Evolutionary conservation across 2,113 vertebrate species (phyloP).

Genomic region (Willisornis vidua): DNA sequence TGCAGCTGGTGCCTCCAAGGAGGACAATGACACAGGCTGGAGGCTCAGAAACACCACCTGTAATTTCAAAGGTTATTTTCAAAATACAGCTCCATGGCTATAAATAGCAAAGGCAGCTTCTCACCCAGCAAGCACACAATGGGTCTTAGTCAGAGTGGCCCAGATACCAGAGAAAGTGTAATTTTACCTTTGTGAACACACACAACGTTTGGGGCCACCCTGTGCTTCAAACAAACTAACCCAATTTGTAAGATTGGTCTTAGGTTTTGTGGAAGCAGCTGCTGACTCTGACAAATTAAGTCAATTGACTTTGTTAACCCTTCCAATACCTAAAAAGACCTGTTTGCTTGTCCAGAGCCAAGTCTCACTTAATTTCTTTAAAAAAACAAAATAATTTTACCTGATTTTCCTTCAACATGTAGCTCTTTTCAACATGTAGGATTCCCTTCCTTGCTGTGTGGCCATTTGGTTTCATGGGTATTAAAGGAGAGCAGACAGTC

Average conservation of each 20-base stretch:
- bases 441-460: neutral
- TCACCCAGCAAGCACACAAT: neutral
- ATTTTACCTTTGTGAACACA: neutral
- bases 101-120: neutral
- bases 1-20: neutral
- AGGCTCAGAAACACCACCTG: neutral
- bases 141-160: neutral
- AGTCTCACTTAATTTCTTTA: neutral
- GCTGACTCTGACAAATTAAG: neutral
- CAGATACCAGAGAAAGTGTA: neutral
- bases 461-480: neutral
- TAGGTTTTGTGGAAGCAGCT: neutral
- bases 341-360: neutral
- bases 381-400: neutral
- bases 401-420: neutral
- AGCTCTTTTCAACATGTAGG: neutral
- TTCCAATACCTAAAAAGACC: neutral
- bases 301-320: neutral
- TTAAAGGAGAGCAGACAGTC: neutral
- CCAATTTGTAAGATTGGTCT: neutral
- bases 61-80: constrained; percentile 12
- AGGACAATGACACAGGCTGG: neutral
- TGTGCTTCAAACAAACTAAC: neutral
- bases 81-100: neutral
- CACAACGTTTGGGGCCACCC: neutral